Base-by-base conservation (phyloP, 2,888 invertebrate species). In the Tetropium fuscum region DNA sequence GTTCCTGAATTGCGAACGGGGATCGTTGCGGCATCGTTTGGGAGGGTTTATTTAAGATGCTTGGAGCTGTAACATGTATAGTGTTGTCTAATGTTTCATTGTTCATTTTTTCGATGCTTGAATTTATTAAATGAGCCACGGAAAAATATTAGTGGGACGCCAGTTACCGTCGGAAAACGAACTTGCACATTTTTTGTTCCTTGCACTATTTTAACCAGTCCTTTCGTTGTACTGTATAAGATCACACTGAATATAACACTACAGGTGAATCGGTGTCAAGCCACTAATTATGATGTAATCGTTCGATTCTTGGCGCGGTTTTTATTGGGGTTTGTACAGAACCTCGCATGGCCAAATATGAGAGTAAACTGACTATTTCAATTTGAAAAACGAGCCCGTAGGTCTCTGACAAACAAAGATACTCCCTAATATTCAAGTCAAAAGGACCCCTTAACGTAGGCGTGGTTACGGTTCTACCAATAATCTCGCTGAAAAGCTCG, bases 1-100 rank as follows among this genome's bases (percentile, higher is more conserved):
- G 86, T 84, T 95, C 94, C 81, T 94, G 94, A 75, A 95, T 95
- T 66, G 91, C 94, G 82, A 95, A 95, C 45, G 94, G 93, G 69
- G 92, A 91, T 73, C 93, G 85, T 82, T 93, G 93, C 74, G 92
- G 91, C 85, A 91, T 89, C 60, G 87, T 84, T 73, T 87, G 87
- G 75, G 85, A 78, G 48, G 81, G 78, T 67, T 81, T 81, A 67
- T 81, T 82, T 54, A 82, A 66, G 19, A 83, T 82, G 66, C 82
- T 82, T 3, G 83, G 83, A 19, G 83, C 83, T 49, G 83, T 83
- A 66, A 84, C 84, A 78, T 84, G 83, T 56, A 83, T 82, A 43
- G 83, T 83, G 64, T 77, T 79, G 63, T 80, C 81, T 77, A 80
- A 72, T 66, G 71, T 74, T 60, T 78, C 80, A 80, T 80, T 79